Base-by-base conservation (phyloP, 2,888 invertebrate genomes). In the Hanleya hanleyi region DNA sequence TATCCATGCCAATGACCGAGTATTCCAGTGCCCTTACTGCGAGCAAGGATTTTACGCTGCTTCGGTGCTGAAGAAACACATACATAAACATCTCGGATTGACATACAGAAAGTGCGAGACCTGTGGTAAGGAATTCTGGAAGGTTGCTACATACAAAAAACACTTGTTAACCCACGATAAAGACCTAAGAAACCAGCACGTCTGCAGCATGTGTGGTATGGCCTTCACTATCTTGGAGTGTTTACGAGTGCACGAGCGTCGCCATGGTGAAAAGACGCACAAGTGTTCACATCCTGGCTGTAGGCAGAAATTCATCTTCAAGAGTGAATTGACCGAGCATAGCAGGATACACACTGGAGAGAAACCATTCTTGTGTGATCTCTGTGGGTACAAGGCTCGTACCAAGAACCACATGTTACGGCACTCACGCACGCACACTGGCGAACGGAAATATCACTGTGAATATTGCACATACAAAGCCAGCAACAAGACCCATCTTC, bases 321-420 rank as follows among this genome's bases (percentile, higher is more conserved):
- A 96, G 1, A 96, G 96, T 95, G 92, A 97, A 49, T 92, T 92
- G 29, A 95, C 95, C 86, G 96, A 96, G 2, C 97, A 97, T 90
- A 94, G 96, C 78, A 92, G 96, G 69, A 96, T 96, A 0, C 97
- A 97, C 87, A 96, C 96, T 74, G 95, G 95, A 76, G 87, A 86
- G 49, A 83, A 95, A 87, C 96, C 96, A 0, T 97, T 96, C 91
- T 94, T 95, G 83, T 97, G 97, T 87, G 94, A 94, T 67, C 94
- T 95, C 69, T 97, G 97, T 91, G 93, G 93, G 80, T 97, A 96
- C 90, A 95, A 96, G 0, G 86, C 87, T 0, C 84, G 83, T 51
- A 87, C 87, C 1, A 84, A 84, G 47, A 85, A 85, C 38, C 83
- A 87, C 47, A 78, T 91, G n/a, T 78, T 81, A 7, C 84, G 88